Conservation (phyloP, 2,888 invertebrate genomes). For the Aricia artaxerxes region DNA sequence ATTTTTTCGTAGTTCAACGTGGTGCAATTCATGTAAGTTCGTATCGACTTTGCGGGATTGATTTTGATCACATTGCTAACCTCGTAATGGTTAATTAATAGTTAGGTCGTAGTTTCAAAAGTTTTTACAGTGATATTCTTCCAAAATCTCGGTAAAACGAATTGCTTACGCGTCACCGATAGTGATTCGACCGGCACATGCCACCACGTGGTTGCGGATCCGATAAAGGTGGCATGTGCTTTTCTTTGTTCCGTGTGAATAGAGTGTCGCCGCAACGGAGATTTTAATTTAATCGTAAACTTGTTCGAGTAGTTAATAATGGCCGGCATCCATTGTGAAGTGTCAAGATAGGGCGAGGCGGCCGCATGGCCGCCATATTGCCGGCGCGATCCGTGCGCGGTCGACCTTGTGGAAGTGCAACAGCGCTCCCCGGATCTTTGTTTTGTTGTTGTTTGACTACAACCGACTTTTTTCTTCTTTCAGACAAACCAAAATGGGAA, state of each 20-base stretch:
- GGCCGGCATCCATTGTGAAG: conserved; percentile 76
- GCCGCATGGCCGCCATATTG: conserved; percentile 80
- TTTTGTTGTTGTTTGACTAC: conserved; percentile 42
- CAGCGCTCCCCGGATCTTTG: conserved; percentile 41
- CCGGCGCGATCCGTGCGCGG: conserved; percentile 71
- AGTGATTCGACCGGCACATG: conserved; percentile 62
- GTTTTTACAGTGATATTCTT: conserved; percentile 16
- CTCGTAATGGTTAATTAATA: neutral
- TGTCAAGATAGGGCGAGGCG: conserved; percentile 81
- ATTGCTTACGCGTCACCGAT: conserved; percentile 77
- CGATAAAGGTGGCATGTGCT: conserved; percentile 31
- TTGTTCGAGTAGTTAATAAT: conserved; percentile 49
- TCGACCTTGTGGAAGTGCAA: conserved; percentile 71
- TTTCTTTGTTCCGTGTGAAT: neutral
- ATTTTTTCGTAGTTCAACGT: conserved; percentile 32
- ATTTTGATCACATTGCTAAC: neutral
- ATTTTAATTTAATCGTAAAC: conserved; percentile 20
- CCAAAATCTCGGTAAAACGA: conserved; percentile 38
- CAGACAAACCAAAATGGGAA: conserved; percentile 91
- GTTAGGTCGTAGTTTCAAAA: conserved; percentile 9
- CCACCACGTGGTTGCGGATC: conserved; percentile 73
- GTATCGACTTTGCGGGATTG: neutral
- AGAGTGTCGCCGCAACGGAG: neutral
- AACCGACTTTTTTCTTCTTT: conserved; percentile 54
- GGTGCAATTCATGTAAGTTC: conserved; percentile 39